Base-by-base conservation (phyloP, 2,113 vertebrate species). In the Hydrochoerus hydrochaeris region DNA sequence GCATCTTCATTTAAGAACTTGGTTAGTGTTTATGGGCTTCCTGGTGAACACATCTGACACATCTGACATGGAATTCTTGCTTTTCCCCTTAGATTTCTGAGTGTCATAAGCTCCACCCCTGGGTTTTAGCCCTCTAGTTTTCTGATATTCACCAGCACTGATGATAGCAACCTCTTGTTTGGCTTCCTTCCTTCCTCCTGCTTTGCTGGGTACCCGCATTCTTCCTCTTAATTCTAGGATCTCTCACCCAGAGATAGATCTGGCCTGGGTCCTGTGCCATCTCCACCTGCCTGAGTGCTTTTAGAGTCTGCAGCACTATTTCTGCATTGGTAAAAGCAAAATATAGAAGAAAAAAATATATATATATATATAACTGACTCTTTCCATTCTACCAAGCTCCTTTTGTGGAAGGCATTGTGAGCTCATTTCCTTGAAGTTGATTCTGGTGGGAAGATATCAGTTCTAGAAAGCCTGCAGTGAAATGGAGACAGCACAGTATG, bases 131-230 rank as follows among this genome's bases (percentile, higher is more conserved):
- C 16, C 5, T 73, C 32, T 35, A 26, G 6, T 63, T 88, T 62
- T 77, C 81, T 44, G 69, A 63, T 46, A 4, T n/a, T 4, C n/a
- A 1, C 14, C 24, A 0, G 0, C 17, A 19, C 16, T 10, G 14
- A 41, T 75, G 44, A 3, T 11, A n/a, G 24, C 7, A 71, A 2
- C 32, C 24, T 63, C 44, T 77, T 22, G 4, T 6, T 8, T n/a
- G 60, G 17, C 44, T 65, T 52, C 0, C 44, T n/a, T 3, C 22
- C 32, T 28, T 0, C 1, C 30, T 28, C 46, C 52, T 12, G 1
- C 12, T n/a, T 54, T 26, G 24, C 10, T 44, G 44, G 16, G 16
- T 17, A 5, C 20, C 26, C 30, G 4, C 0, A 1, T 26, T 71
- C 32, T 63, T 81, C 41, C 20, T 54, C 35, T 7, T 22, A 32